Base-by-base conservation (phyloP, 1,140 invertebrate species). In the Drosophila albomicans region DNA sequence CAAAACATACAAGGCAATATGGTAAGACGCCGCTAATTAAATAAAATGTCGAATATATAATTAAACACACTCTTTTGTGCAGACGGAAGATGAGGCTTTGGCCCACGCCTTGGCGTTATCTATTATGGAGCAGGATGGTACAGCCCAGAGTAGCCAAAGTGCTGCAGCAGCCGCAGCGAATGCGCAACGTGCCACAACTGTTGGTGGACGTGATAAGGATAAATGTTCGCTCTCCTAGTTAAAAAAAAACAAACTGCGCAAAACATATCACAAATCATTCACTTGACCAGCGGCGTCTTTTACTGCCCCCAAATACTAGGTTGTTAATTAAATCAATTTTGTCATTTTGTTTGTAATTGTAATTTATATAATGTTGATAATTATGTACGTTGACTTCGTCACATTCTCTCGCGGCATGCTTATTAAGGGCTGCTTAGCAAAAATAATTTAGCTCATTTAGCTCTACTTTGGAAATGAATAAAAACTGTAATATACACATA, bases 61-160 rank as follows among this genome's bases (percentile, higher is more conserved):
- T 28, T n/a, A 10, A 32, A 15, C 5, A 7, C 1, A 1, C 13
- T 43, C 7, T 1, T 58, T 70, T 57, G 32, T 74, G 16, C 56
- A 92, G 94, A 96, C 94, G 74, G 97, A 98, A 94, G 97, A 98
- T 91, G 97, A 98, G 93, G 97, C 97, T 0, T 91, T 98, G 59
- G 97, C 97, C 0, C 94, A 95, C 82, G 97, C 97, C 0, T 92
- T 98, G 7, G 96, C 97, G 7, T 92, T 96, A 28, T 98, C 97
- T 0, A 93, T 98, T 88, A 94, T 96, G 91, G 94, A 95, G 13
- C 76, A 91, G 35, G 94, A 94, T 38, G 90, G 93, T 48, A 66
- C 59, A 20, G 76, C 79, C 7, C 81, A 93, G n/a, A 28, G 67
- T 10, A 88, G 73, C 62, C 85, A 86, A 10, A 80, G 78, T 30